Percentiles rank a stretch among this genome's conserved stretches.
Conservation (phyloP, 1,140 invertebrate species). For the Drosophila fuyamai region DNA sequence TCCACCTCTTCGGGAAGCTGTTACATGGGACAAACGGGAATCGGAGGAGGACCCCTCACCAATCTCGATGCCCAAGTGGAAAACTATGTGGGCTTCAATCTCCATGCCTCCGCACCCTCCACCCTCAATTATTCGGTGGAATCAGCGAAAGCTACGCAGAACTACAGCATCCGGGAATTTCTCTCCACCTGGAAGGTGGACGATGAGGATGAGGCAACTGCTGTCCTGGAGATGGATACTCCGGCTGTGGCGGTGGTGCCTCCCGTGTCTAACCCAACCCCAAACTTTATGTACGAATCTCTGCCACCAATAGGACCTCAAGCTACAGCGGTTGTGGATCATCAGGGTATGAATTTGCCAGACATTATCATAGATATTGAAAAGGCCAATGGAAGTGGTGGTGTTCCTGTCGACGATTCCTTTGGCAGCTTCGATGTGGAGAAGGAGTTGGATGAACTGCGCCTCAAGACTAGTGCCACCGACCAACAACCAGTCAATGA, state of each 20-base stretch:
- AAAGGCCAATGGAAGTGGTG: constrained; percentile 44
- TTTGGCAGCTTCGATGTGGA: constrained; percentile 80
- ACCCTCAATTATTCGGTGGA: not conserved
- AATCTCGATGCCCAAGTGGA: constrained; percentile 67
- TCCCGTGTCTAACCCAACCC: constrained; percentile 29
- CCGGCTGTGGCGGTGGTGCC: constrained; percentile 55
- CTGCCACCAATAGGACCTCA: constrained; percentile 49
- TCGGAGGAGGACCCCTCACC: constrained; percentile 12
- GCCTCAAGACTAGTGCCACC: constrained; percentile 47
- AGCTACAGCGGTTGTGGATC: constrained; percentile 55
- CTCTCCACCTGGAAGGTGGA: constrained; percentile 83
- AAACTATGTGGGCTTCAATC: constrained; percentile 57
- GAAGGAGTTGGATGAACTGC: constrained; percentile 78
- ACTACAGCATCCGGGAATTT: constrained; percentile 78
- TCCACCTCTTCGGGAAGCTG: constrained; percentile 27
- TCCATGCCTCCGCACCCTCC: constrained; percentile 42
- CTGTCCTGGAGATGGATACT: constrained; percentile 15
- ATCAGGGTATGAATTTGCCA: constrained; percentile 69
- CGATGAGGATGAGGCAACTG: constrained; percentile 65
- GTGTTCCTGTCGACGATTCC: constrained; percentile 34
- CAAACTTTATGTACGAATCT: constrained; percentile 66
- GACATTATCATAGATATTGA: constrained; percentile 83
- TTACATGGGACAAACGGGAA: constrained; percentile 44
- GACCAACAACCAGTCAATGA: constrained; percentile 32
- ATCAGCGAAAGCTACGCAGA: constrained; percentile 40